phyloP scores from a whole-genome alignment of 2,797 vertebrate genomes.

The Alcedo atthis region DNA sequence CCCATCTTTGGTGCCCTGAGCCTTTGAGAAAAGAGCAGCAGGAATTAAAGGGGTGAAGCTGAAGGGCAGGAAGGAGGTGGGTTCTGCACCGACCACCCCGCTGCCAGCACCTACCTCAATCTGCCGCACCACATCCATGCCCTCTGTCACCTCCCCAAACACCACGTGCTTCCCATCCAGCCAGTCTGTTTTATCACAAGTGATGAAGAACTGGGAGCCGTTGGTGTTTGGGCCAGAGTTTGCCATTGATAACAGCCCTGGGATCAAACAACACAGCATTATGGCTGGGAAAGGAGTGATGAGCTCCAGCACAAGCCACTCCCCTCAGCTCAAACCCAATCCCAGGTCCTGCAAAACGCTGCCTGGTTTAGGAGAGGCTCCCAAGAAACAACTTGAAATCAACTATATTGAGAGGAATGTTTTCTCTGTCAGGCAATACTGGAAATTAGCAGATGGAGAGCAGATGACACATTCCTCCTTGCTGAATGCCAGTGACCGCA shows the following conservation, averaged over 20 bases:
- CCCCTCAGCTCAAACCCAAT: background rate
- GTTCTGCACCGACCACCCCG: fast-evolving
- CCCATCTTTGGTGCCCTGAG: conserved; percentile 91
- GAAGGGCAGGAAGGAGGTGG: fast-evolving
- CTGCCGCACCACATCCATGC: conserved; percentile 90
- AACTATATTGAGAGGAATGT: background rate
- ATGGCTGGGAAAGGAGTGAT: fast-evolving
- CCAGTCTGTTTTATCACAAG: conserved; percentile 93
- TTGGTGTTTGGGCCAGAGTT: conserved; percentile 92
- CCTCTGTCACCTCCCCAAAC: conserved; percentile 94
- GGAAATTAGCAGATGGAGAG: background rate
- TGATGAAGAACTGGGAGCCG: conserved; percentile 95
- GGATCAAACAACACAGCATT: fast-evolving
- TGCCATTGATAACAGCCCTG: conserved; percentile 92
- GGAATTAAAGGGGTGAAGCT: fast-evolving
- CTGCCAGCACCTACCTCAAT: conserved; percentile 85
- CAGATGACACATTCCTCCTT: fast-evolving
- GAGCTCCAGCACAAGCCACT: background rate
- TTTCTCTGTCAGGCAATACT: background rate
- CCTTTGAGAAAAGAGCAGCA: conserved; percentile 73
- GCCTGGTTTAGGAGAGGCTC: background rate
- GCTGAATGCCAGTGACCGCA: fast-evolving
- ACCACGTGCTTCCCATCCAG: conserved; percentile 95
- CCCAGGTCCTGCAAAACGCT: fast-evolving
- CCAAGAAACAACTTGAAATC: background rate